Evolutionary conservation across 1,140 invertebrate species (phyloP).

Genomic region (Bicyclus anynana): DNA sequence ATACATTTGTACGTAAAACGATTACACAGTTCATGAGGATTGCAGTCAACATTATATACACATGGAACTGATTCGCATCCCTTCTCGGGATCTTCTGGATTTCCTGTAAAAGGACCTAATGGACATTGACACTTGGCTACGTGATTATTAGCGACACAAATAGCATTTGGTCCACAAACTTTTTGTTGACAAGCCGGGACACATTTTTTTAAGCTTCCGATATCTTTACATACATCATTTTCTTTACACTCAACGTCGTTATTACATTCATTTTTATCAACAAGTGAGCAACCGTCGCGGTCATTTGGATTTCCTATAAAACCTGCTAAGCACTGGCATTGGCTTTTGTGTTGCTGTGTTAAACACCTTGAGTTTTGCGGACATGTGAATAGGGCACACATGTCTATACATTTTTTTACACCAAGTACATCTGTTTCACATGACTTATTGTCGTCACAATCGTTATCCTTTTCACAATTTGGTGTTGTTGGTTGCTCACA

Average conservation of each 20-base stretch:
- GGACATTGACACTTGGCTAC: slow-evolving; percentile 93
- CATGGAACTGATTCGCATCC: slow-evolving; percentile 90
- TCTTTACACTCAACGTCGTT: slow-evolving; percentile 89
- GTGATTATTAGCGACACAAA: slow-evolving; percentile 92
- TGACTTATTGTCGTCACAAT: slow-evolving; percentile 83
- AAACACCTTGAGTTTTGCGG: slow-evolving; percentile 89
- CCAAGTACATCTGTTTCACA: slow-evolving; percentile 90
- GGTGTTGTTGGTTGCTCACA: slow-evolving; percentile 92
- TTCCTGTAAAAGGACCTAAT: slow-evolving; percentile 87
- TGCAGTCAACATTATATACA: slow-evolving; percentile 91
- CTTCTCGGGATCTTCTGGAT: slow-evolving; percentile 85
- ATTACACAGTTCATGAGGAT: slow-evolving; percentile 87
- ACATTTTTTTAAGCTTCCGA: slow-evolving; percentile 78
- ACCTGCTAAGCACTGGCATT: slow-evolving; percentile 88
- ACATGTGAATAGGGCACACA: slow-evolving; percentile 89
- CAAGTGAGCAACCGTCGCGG: slow-evolving; percentile 86
- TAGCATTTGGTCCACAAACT: slow-evolving; percentile 89
- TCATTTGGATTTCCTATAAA: slow-evolving; percentile 93
- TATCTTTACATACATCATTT: slow-evolving; percentile 83
- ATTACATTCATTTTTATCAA: slow-evolving; percentile 85
- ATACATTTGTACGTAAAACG: slow-evolving; percentile 88
- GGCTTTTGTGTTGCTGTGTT: slow-evolving; percentile 84
- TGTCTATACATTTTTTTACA: slow-evolving; percentile 87
- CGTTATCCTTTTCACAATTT: slow-evolving; percentile 84
- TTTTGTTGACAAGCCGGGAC: slow-evolving; percentile 85